Base-by-base conservation (phyloP, 37 sponge, comb jelly and placozoan species). In the Petrosia ficiformis region DNA sequence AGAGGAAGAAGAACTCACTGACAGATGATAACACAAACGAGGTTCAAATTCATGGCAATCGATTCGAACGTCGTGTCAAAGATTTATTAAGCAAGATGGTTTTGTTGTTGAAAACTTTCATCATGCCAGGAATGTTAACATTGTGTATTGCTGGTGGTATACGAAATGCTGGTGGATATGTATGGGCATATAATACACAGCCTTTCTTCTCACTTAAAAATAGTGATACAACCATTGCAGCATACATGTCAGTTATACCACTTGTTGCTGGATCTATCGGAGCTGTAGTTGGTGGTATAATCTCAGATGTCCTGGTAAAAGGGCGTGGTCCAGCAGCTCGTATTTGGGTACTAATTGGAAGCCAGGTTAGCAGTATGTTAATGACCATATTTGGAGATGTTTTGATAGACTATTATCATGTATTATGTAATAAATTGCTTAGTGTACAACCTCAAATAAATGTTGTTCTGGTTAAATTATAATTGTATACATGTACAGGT, bases 111-210 rank as follows among this genome's bases (percentile, higher is more conserved):
- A 19, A 42, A 4, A 66, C 39, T 1, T 80, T 56, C 22, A 42
- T 81, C 65, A 68, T 65, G 42, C 90, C 90, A 31, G 81, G 89
- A 2, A 80, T 93, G 82, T 66, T 84, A 21, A 30, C 84, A 30
- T 74, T 94, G 22, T 90, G 87, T 54, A 74, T 94, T 25, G 90
- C 94, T 36, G 94, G 94, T 3, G 86, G 89, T 2, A 73, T 93
- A 21, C 57, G 93, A 0, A 88, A 93, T 31, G 93, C 89, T 58
- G 93, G 86, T 5, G 93, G 93, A 39, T 93, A 93, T 65, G 93
- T 93, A 35, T 93, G 89, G 89, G 93, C 86, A 0, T 88, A 88
- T 68, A 88, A 93, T 67, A 88, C 93, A 1, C 75, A 93, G 65
- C 57, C 75, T n/a, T 93, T 89, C 77, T 93, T 89, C 67, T 14